phyloP scores from a whole-genome alignment of 2,888 invertebrate species.

The Stenchaetothrips biformis region DNA sequence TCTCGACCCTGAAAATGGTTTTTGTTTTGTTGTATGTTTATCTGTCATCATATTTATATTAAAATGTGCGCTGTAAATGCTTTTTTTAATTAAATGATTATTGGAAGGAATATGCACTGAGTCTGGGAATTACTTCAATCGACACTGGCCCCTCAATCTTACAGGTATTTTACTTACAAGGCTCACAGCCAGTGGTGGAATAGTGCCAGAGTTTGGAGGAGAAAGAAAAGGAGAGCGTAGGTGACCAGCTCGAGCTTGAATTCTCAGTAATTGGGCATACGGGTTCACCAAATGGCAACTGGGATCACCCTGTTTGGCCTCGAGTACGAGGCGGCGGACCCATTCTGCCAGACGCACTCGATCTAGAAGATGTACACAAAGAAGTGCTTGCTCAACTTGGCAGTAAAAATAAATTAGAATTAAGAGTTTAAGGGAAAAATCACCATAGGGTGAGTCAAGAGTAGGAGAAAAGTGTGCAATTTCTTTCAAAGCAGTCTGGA shows the following conservation, averaged over 20 bases:
- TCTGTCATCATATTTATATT: too few species aligned
- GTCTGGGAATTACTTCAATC: neutral
- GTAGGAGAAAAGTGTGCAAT: constrained; percentile 24
- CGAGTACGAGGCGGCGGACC: constrained; percentile 31
- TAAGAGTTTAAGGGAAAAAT: neutral
- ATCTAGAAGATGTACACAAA: constrained; percentile 27
- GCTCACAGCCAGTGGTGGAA: constrained; percentile 32
- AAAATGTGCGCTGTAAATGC: neutral
- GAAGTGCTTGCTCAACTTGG: too few species aligned
- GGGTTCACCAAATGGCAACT: constrained; percentile 33
- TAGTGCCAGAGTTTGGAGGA: neutral
- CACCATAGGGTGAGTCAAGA: constrained; percentile 28
- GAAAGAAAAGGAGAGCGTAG: constrained; percentile 11
- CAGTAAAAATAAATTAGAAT: neutral
- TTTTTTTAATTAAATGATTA: neutral
- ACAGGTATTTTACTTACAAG: constrained; percentile 28
- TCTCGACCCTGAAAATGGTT: constrained; percentile 33
- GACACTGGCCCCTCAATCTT: neutral
- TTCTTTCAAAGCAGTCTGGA: constrained; percentile 27
- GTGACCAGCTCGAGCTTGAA: constrained; percentile 31
- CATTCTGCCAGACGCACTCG: constrained; percentile 35
- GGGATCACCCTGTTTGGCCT: constrained; percentile 31
- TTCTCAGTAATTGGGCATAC: constrained; percentile 34
- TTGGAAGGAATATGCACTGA: neutral
- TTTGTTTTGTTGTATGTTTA: too few species aligned